Conservation (phyloP, 2,113 vertebrate genomes). For the human (Homo sapiens) region GRCh38 chr1:217594001-217594500, state of each 20-base stretch:
- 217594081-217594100: background rate
- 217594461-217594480: conserved; percentile 43
- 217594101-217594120: background rate
- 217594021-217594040: background rate
- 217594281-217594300: conserved; percentile 28
- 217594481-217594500: conserved; percentile 7
- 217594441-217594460: conserved; percentile 44
- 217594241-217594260: conserved; percentile 18
- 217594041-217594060: background rate
- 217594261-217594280: background rate
- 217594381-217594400: conserved; percentile 46
- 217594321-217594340: conserved; percentile 32
- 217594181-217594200: background rate
- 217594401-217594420: conserved; percentile 46
- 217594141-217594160: background rate
- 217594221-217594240: background rate
- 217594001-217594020: background rate
- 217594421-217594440: conserved; percentile 44
- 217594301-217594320: conserved; percentile 1
- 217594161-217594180: background rate
- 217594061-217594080: background rate
- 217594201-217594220: background rate
- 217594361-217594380: conserved; percentile 45
- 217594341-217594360: background rate
- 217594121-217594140: conserved; percentile 1